phyloP scores from a whole-genome alignment of 2,888 invertebrate genomes.

The Drosophila limbata region DNA sequence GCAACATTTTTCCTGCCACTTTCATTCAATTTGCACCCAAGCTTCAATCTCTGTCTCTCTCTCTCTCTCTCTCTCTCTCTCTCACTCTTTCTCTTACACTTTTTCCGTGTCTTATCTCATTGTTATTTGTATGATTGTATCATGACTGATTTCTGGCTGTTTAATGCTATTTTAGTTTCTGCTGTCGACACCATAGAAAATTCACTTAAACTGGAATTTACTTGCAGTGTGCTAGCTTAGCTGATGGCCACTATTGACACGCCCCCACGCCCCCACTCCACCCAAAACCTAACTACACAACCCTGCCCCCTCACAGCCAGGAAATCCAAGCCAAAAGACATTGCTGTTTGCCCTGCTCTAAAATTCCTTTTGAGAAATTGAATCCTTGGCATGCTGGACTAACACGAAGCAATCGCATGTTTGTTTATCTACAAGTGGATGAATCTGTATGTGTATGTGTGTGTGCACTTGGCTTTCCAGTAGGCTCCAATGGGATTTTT shows the following conservation, averaged over 20 bases:
- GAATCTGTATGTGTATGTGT: slow-evolving; percentile 28
- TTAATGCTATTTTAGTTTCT: slow-evolving; percentile 29
- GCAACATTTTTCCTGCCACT: slow-evolving; percentile 80
- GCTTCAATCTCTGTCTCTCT: background rate
- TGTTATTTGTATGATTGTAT: slow-evolving; percentile 14
- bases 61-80: background rate
- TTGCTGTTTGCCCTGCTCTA: slow-evolving; percentile 46
- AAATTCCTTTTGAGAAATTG: slow-evolving; percentile 82
- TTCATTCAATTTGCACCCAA: slow-evolving; percentile 81
- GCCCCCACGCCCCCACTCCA: too few species aligned
- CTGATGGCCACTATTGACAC: slow-evolving; percentile 36
- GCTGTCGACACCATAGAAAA: slow-evolving; percentile 53
- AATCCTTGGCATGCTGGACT: slow-evolving; percentile 70
- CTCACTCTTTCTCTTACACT: background rate
- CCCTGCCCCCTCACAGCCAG: background rate
- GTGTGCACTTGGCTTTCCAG: slow-evolving; percentile 53
- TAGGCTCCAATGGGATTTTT: slow-evolving; percentile 75
- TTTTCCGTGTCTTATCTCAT: background rate
- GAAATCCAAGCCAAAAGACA: slow-evolving; percentile 12
- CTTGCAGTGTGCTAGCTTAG: slow-evolving; percentile 47
- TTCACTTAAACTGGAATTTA: slow-evolving; percentile 69
- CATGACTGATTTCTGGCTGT: slow-evolving; percentile 19
- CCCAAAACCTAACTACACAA: background rate
- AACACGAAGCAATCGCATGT: slow-evolving; percentile 60
- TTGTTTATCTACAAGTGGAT: slow-evolving; percentile 52